Evolutionary conservation across 2,888 invertebrate species (phyloP).

Genomic region (Athrips mouffetella): DNA sequence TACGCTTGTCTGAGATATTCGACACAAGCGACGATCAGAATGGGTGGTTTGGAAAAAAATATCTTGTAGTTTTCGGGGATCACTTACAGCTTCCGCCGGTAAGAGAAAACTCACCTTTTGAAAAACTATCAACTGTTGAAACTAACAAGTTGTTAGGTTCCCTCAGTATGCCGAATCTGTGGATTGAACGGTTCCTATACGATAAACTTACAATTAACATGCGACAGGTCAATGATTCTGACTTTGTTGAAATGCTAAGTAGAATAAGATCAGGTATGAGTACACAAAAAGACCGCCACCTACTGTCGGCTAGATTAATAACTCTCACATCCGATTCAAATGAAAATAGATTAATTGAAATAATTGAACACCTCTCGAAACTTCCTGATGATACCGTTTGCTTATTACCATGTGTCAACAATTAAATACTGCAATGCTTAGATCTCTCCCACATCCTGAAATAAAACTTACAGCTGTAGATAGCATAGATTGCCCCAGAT

Average conservation of each 20-base stretch:
- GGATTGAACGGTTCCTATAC: slow-evolving; percentile 30
- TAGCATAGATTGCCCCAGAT: slow-evolving; percentile 19
- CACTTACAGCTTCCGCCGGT: slow-evolving; percentile 39
- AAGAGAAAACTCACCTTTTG: slow-evolving; percentile 31
- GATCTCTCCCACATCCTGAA: slow-evolving; percentile 4
- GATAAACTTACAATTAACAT: slow-evolving; percentile 23
- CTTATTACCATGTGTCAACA: slow-evolving; percentile 35
- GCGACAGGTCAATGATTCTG: slow-evolving; percentile 23
- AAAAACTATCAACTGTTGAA: slow-evolving; percentile 27
- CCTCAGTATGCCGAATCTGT: slow-evolving; percentile 28
- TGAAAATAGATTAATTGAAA: slow-evolving; percentile 24
- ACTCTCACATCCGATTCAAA: slow-evolving; percentile 20
- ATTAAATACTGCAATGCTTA: slow-evolving; percentile 35
- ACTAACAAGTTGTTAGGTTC: slow-evolving; percentile 29
- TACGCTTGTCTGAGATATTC: slow-evolving; percentile 31
- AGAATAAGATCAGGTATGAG: slow-evolving; percentile 29
- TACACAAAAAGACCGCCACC: slow-evolving; percentile 23
- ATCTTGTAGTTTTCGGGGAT: slow-evolving; percentile 38
- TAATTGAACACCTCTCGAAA: slow-evolving; percentile 24
- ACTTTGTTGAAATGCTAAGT: slow-evolving; percentile 34
- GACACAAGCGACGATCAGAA: slow-evolving; percentile 30
- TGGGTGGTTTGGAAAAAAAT: slow-evolving; percentile 38
- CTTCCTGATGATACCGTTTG: slow-evolving; percentile 32
- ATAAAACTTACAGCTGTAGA: slow-evolving; percentile 19
- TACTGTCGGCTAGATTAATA: slow-evolving; percentile 25